A percentile compares a stretch with the other conserved stretches of the same genome.
Evolutionary conservation across 2,888 invertebrate species (phyloP).

Genomic region (Eupeodes luniger): DNA sequence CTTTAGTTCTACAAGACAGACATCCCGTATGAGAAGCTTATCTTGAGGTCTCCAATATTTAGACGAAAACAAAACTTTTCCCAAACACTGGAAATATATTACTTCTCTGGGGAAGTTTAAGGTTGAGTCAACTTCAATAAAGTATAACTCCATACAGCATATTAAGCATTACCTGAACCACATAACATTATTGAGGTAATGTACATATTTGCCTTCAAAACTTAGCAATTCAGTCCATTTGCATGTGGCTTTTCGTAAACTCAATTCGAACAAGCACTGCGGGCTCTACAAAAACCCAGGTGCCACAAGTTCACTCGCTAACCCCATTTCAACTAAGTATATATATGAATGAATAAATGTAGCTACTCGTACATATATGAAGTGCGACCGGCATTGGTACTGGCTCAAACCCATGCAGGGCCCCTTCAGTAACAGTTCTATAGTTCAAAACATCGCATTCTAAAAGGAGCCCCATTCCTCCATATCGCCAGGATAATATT

Average conservation of each 20-base stretch:
- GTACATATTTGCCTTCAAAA: not conserved
- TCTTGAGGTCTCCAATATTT: no score
- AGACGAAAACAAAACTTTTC: no score
- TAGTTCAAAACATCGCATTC: not conserved
- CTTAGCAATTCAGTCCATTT: slow-evolving; percentile 18
- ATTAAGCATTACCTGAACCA: slow-evolving; percentile 41
- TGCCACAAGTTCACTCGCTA: slow-evolving; percentile 52
- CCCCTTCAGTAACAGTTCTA: no score
- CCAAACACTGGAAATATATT: not conserved
- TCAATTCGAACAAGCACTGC: slow-evolving; percentile 30
- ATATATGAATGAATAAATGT: no score
- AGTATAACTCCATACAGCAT: slow-evolving; percentile 39
- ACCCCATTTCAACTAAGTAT: slow-evolving; percentile 25
- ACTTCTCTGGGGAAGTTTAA: not conserved
- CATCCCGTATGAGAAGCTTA: no score
- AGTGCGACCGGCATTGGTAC: slow-evolving; percentile 8
- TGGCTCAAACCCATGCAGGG: no score
- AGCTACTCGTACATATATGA: not conserved
- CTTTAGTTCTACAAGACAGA: no score
- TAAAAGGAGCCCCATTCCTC: not conserved
- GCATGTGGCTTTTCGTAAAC: slow-evolving; percentile 7
- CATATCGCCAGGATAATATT: not conserved
- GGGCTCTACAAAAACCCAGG: slow-evolving; percentile 35
- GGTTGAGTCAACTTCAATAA: slow-evolving; percentile 51
- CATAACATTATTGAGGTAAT: slow-evolving; percentile 41